Base-by-base conservation (phyloP, 1,140 invertebrate genomes). In the Bombus waltoni region DNA sequence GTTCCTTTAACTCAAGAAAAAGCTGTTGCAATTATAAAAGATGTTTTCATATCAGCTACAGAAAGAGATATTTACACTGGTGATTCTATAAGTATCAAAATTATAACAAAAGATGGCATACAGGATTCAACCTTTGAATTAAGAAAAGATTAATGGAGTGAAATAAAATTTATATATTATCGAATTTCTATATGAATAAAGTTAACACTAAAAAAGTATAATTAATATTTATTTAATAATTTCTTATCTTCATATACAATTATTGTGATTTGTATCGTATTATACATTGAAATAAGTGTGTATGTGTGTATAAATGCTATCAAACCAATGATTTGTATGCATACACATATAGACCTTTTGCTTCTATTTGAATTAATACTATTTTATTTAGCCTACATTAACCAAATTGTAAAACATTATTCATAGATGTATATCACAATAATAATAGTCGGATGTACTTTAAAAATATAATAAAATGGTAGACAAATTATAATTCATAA, bases 1-100 rank as follows among this genome's bases (percentile, higher is more conserved):
- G 93, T 94, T 32, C 96, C 96, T 2, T 92, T 99, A 6, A 96
- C 97, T 18, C 94, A 96, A 90, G 98, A 99, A 72, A 97, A 97
- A 89, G 99, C 98, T 10, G 93, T 99, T 15, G 95, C 96, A 40
- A 95, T 99, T 28, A 95, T 99, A 5, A 99, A 99, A 91, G 99
- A 99, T 96, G 98, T 98, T 0, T 99, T 99, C 93, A 98, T 98
- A 87, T 98, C 99, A 80, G 99, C 99, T 62, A 98, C 99, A 81
- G 99, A 99, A 94, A 96, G 99, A 94, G 99, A 99, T 94, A 99
- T 99, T 89, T 98, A 98, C 92, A 99, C 98, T 92, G 99, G 99
- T 83, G 99, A 99, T 96, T 97, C 97, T 73, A 97, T 99, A 88
- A 94, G 96, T 47, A 98, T 99, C 85, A 97, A 98, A 87, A 97